Conservation (phyloP, 2,888 invertebrate species). For the Helicoverpa assulta region DNA sequence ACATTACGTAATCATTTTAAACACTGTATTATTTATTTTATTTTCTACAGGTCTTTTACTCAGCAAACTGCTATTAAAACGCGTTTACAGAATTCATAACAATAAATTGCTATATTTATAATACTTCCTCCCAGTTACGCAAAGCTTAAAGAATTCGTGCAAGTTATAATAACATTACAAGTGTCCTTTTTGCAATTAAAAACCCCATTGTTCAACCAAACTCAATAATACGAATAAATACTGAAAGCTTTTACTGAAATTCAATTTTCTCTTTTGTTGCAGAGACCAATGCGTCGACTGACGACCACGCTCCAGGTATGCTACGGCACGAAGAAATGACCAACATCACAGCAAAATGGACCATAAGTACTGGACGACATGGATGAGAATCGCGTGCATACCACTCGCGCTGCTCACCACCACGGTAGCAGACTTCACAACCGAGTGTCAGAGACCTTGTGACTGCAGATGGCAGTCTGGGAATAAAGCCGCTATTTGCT, state of each 20-base stretch:
- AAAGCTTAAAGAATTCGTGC: conserved; percentile 33
- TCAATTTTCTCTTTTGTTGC: conserved; percentile 73
- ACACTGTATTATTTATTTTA: too few species aligned
- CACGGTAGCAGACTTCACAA: conserved; percentile 89
- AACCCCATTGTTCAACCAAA: conserved; percentile 42
- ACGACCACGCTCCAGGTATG: conserved; percentile 81
- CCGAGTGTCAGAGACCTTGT: conserved; percentile 93
- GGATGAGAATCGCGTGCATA: conserved; percentile 83
- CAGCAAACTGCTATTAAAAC: too few species aligned
- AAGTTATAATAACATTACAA: conserved; percentile 60
- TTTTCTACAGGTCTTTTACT: too few species aligned
- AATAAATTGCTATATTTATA: conserved; percentile 4
- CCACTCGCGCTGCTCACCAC: conserved; percentile 77
- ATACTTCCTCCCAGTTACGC: background rate
- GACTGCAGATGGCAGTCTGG: conserved; percentile 97
- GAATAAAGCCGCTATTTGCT: conserved; percentile 96
- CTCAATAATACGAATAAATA: conserved; percentile 35
- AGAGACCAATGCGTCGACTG: conserved; percentile 82
- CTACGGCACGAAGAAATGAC: conserved; percentile 86
- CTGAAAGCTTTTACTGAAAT: conserved; percentile 50
- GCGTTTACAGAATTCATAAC: background rate
- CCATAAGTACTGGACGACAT: conserved; percentile 87
- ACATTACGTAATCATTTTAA: too few species aligned
- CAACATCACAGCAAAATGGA: conserved; percentile 86
- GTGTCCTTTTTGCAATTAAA: conserved; percentile 50